phyloP scores from a whole-genome alignment of 2,797 vertebrate species.

The Cryptoprocta ferox region DNA sequence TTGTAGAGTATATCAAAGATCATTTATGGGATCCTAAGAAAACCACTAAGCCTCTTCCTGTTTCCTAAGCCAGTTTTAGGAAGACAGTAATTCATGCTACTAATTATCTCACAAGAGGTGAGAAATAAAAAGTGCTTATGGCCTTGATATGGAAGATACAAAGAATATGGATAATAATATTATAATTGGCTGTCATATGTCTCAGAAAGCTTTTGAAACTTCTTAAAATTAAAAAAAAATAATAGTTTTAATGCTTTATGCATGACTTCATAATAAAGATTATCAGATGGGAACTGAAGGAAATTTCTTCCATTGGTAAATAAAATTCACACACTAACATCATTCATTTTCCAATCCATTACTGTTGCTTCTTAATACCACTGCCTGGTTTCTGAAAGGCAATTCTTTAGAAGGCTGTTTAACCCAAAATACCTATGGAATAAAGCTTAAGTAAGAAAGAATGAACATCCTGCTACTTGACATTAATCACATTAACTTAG shows the following conservation, averaged over 20 bases:
- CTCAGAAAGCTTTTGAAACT: slow-evolving; percentile 38
- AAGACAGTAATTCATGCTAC: slow-evolving; percentile 44
- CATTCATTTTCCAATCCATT: slow-evolving; percentile 56
- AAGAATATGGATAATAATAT: slow-evolving; percentile 32
- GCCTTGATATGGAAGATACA: not conserved
- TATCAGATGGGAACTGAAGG: slow-evolving; percentile 9
- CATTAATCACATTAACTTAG: slow-evolving; percentile 72
- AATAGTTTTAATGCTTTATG: not conserved
- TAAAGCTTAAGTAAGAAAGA: slow-evolving; percentile 72
- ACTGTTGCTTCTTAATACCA: slow-evolving; percentile 47
- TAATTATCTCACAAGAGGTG: not conserved
- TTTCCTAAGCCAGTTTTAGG: slow-evolving; percentile 44
- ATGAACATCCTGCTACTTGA: slow-evolving; percentile 79
- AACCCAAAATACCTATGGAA: slow-evolving; percentile 61
- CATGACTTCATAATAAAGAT: slow-evolving; percentile 25
- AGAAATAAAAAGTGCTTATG: slow-evolving; percentile 45
- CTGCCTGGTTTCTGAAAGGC: slow-evolving; percentile 50
- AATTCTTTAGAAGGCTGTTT: slow-evolving; percentile 57
- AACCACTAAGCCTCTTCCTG: not conserved
- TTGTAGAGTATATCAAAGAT: slow-evolving; percentile 2
- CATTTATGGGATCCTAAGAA: slow-evolving; percentile 33
- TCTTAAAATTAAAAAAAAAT: slow-evolving; percentile 44
- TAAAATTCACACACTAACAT: slow-evolving; percentile 39
- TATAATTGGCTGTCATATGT: not conserved
- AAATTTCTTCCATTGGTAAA: slow-evolving; percentile 58